Conservation (phyloP, 2,113 vertebrate species). For the Nesogale talazaci region DNA sequence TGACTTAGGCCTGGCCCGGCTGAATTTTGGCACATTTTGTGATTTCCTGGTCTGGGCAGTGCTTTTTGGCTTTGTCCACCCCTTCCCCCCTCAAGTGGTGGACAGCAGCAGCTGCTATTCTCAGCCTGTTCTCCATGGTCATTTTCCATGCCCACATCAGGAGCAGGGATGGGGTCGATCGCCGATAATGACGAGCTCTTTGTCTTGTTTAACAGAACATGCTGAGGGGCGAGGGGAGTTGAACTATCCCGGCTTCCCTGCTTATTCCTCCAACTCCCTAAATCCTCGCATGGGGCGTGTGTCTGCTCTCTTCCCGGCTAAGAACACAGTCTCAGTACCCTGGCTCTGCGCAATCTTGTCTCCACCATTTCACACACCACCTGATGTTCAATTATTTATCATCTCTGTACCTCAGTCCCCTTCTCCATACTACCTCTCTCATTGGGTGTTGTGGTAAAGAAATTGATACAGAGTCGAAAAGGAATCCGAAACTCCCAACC, state of each 20-base stretch:
- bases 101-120: conserved; percentile 5
- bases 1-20: neutral
- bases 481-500: no score
- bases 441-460: neutral
- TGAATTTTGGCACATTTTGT: neutral
- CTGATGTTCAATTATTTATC: neutral
- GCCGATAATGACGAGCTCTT: neutral
- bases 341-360: neutral
- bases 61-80: conserved; percentile 15
- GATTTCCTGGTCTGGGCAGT: neutral
- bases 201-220: neutral
- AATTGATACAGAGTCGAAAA: neutral
- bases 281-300: neutral
- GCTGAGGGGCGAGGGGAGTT: neutral
- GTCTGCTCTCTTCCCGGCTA: neutral
- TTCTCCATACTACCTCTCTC: neutral
- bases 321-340: neutral
- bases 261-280: neutral
- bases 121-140: neutral
- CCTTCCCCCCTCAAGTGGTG: neutral
- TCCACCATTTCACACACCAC: neutral
- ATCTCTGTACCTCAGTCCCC: neutral
- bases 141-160: neutral
- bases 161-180: neutral
- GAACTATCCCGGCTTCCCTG: neutral